phyloP scores from a whole-genome alignment of 2,888 invertebrate species.

The Ctenicera cuprea region DNA sequence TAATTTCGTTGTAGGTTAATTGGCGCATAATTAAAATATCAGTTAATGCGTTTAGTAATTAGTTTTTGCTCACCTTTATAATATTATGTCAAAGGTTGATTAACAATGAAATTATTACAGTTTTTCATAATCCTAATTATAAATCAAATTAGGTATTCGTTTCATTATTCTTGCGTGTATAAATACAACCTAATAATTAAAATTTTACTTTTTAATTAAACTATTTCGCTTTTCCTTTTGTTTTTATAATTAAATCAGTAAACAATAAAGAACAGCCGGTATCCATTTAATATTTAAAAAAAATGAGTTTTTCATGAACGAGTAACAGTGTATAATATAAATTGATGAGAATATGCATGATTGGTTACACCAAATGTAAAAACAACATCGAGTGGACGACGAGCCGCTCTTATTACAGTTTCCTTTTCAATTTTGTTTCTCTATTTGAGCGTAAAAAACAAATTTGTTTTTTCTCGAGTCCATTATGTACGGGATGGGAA shows the following conservation, averaged over 20 bases:
- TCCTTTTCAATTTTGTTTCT: constrained; percentile 71
- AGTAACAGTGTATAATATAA: constrained; percentile 59
- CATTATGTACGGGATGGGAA: constrained; percentile 64
- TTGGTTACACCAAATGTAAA: constrained; percentile 64
- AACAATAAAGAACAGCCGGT: constrained; percentile 38
- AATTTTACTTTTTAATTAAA: constrained; percentile 24
- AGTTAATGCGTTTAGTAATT: constrained; percentile 5
- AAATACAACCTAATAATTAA: constrained; percentile 11
- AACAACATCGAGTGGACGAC: constrained; percentile 61
- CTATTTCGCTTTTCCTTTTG: constrained; percentile 18
- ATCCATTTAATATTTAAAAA: constrained; percentile 39
- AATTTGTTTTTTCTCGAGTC: constrained; percentile 71
- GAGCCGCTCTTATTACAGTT: constrained; percentile 67
- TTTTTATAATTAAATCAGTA: constrained; percentile 39
- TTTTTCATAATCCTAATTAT: constrained; percentile 20
- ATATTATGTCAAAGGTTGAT: constrained; percentile 35
- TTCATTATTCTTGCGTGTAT: constrained; percentile 11
- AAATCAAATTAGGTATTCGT: constrained; percentile 13
- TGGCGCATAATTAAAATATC: constrained; percentile 20
- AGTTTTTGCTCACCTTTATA: constrained; percentile 12
- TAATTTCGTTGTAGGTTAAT: constrained; percentile 7
- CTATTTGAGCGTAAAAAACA: constrained; percentile 71
- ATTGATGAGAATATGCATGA: constrained; percentile 65
- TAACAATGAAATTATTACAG: constrained; percentile 25
- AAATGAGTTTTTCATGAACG: constrained; percentile 52